phyloP scores from a whole-genome alignment of 2,113 vertebrate species.

The Callopanchax toddi region DNA sequence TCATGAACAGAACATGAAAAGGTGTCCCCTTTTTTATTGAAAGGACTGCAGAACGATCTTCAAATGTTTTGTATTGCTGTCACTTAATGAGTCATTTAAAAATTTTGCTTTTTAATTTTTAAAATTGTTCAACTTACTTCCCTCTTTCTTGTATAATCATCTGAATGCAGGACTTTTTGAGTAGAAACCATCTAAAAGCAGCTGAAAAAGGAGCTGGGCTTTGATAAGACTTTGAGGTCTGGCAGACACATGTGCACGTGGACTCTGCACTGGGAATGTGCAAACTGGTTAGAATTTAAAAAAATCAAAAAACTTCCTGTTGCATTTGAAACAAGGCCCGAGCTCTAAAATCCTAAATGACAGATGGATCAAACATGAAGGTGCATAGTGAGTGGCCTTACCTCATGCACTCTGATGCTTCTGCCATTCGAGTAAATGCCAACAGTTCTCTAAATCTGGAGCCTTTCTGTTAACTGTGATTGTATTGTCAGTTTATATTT shows the following conservation, averaged over 20 bases:
- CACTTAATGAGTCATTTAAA: neutral
- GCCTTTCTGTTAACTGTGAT: neutral
- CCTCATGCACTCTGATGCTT: neutral
- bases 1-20: neutral
- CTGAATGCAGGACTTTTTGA: slow-evolving; percentile 9
- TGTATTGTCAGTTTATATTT: neutral
- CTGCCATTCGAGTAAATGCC: neutral
- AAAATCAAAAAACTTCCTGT: slow-evolving; percentile 11
- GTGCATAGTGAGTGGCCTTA: neutral
- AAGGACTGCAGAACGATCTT: neutral
- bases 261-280: slow-evolving; percentile 27
- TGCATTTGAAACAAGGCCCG: slow-evolving; percentile 16
- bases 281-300: slow-evolving; percentile 31
- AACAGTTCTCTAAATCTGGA: slow-evolving; percentile 18
- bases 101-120: neutral
- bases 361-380: slow-evolving; percentile 26
- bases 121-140: slow-evolving; percentile 1
- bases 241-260: slow-evolving; percentile 45
- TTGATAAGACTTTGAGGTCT: slow-evolving; percentile 27
- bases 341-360: slow-evolving; percentile 1
- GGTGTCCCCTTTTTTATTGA: neutral
- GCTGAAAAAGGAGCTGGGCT: slow-evolving; percentile 29
- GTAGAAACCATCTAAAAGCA: slow-evolving; percentile 11
- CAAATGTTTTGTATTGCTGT: neutral
- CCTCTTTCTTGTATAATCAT: slow-evolving; percentile 2